These are phyloP conservation scores for Dorcus hopei DNA, from an alignment of 2,888 invertebrate species.

Conservation along the genomic window DNA sequence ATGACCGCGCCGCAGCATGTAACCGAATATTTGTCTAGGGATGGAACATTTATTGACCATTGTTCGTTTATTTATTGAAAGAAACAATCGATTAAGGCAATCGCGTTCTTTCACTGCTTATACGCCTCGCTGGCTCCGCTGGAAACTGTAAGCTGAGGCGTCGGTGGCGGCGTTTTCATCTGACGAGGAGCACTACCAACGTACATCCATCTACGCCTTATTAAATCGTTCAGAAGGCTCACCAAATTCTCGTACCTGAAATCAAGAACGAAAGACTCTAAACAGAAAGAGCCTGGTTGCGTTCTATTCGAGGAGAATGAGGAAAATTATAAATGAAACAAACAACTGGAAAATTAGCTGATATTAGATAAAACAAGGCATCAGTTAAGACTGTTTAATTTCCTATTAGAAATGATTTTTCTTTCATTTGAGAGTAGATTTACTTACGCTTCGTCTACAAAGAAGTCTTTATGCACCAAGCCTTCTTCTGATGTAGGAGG, in stretches of 20 bases:
- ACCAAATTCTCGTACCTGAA: slow-evolving; percentile 22
- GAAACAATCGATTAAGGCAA: background rate
- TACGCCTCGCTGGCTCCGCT: background rate
- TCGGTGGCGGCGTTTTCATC: slow-evolving; percentile 16
- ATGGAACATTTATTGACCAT: slow-evolving; percentile 4
- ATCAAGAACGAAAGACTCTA: background rate
- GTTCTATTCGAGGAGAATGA: too few species aligned
- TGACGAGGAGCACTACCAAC: background rate
- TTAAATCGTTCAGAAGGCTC: slow-evolving; percentile 24
- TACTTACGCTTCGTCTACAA: slow-evolving; percentile 42
- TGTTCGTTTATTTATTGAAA: background rate
- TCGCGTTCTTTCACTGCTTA: background rate
- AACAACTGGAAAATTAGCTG: too few species aligned
- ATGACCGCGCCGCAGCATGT: slow-evolving; percentile 1
- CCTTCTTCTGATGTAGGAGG: slow-evolving; percentile 34
- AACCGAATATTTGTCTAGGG: background rate
- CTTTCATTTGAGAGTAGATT: background rate
- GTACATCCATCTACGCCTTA: slow-evolving; percentile 17
- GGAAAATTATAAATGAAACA: too few species aligned
- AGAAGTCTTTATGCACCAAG: slow-evolving; percentile 36
- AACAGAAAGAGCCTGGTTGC: too few species aligned
- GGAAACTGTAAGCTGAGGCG: slow-evolving; percentile 8
- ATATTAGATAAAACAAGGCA: too few species aligned
- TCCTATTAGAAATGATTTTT: too few species aligned
- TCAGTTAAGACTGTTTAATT: too few species aligned